A percentile compares a stretch with the other conserved stretches of the same genome.
Conservation (phyloP, 2,113 vertebrate genomes). For the Dasyprocta punctata region DNA sequence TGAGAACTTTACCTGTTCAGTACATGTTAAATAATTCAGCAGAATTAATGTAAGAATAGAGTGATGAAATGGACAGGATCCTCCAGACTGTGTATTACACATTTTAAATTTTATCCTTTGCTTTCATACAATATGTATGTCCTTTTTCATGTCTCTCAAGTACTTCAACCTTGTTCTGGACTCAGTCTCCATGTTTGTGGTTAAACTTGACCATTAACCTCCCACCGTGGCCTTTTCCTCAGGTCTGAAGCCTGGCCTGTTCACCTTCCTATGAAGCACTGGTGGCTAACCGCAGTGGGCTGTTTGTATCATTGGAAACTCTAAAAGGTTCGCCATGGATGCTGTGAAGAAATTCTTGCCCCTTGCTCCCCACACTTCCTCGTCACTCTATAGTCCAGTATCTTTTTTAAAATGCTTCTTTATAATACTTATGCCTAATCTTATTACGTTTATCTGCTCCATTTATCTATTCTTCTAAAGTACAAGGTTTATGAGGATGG, state of each 20-base stretch:
- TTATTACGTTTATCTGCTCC: neutral
- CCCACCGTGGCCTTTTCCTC: neutral
- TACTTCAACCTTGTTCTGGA: neutral
- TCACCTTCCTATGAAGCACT: neutral
- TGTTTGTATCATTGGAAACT: neutral
- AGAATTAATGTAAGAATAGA: neutral
- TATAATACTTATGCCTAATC: neutral
- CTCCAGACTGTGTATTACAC: neutral
- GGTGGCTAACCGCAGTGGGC: neutral
- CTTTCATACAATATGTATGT: neutral
- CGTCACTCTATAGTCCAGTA: neutral
- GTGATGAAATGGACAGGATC: neutral
- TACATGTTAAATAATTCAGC: conserved; percentile 16
- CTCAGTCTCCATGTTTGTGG: neutral
- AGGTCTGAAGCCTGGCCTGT: neutral
- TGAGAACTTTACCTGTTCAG: neutral
- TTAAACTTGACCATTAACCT: neutral
- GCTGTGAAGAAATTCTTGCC: neutral
- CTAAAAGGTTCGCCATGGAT: neutral
- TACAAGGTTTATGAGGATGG: neutral
- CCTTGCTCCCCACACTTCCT: neutral
- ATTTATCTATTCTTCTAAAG: neutral
- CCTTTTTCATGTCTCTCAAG: neutral
- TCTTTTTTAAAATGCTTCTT: neutral
- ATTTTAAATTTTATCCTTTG: neutral